Base-by-base conservation (phyloP, 2,888 invertebrate species). In the Spodoptera littoralis region DNA sequence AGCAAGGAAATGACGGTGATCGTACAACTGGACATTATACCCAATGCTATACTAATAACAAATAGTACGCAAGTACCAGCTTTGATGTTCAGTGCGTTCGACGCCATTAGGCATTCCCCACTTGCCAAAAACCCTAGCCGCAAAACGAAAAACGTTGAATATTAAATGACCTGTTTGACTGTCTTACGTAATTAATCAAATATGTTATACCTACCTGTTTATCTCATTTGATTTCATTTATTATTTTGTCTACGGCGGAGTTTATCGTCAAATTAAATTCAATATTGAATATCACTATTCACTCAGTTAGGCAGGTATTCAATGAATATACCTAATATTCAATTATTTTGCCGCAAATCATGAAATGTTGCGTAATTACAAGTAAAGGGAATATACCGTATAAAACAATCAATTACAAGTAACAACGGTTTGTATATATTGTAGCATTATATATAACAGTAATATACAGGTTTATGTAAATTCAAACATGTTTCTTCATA, bases 401-500 rank as follows among this genome's bases (percentile, higher is more conserved):
- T 47, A 48, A 70, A 57, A 70, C 30, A 59, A 18, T 43, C 50
- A 13, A 3, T 48, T 4, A 22, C 24, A 0, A 44, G 11, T 54
- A 48, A 52, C 24, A 47, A 42, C 18, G 11, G 9, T 24, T 48
- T 47, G 11, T 22, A 51, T 36, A 57, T 60, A 36, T 58, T 70
- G 24, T 55, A n/a, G 53, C 36, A 60, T 49, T 47, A 42, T 70
- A 59, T 24, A 41, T 58, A 63, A 70, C 36, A 18, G 42, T 11
- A n/a, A 59, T 52, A 55, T 52, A 27, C 27, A 27, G 27, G 27
- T 27, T 27, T 27, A 27, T 27, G 27, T 27, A 36, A 49, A 48
- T 51, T 53, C 45, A 58, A 56, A 47, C 65, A 53, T 9, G 60
- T 60, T 71, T 60, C 59, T 48, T 51, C 57, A 57, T 60, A 65